phyloP scores from a whole-genome alignment of 2,888 invertebrate species.

The Plebejus melissa region DNA sequence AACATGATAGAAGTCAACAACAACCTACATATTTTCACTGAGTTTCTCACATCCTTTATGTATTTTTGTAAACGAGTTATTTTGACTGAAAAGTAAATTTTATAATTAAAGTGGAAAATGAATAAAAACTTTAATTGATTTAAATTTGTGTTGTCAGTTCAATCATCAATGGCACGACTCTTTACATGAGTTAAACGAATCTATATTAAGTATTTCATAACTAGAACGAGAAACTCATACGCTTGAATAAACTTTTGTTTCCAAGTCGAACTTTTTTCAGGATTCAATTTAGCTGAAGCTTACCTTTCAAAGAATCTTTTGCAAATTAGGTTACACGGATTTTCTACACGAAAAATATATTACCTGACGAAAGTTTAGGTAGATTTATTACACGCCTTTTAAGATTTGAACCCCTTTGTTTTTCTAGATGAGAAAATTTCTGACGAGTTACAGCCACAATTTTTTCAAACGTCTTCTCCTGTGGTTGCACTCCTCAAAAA shows the following conservation, averaged over 20 bases:
- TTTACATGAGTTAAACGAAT: neutral
- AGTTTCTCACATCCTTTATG: too few relatives aligned
- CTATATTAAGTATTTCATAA: neutral
- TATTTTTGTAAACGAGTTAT: too few relatives aligned
- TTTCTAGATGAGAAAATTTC: neutral
- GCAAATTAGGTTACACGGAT: neutral
- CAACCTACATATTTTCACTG: too few relatives aligned
- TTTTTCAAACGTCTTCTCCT: too few relatives aligned
- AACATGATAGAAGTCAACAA: too few relatives aligned
- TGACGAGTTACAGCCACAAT: neutral
- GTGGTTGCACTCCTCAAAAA: too few relatives aligned
- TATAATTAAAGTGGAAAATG: too few relatives aligned
- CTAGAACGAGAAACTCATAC: neutral
- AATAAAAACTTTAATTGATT: too few relatives aligned
- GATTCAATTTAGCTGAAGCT: constrained; percentile 1
- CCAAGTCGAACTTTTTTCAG: constrained; percentile 1
- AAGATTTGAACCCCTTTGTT: neutral
- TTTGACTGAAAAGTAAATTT: too few relatives aligned
- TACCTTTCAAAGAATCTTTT: constrained; percentile 7
- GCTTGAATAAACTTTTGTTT: neutral
- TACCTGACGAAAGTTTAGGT: neutral
- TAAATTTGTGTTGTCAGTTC: too few relatives aligned
- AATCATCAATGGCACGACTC: neutral
- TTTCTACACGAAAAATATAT: neutral
- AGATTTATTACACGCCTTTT: neutral